phyloP scores from a whole-genome alignment of 2,113 vertebrate genomes.

The Lontra canadensis region DNA sequence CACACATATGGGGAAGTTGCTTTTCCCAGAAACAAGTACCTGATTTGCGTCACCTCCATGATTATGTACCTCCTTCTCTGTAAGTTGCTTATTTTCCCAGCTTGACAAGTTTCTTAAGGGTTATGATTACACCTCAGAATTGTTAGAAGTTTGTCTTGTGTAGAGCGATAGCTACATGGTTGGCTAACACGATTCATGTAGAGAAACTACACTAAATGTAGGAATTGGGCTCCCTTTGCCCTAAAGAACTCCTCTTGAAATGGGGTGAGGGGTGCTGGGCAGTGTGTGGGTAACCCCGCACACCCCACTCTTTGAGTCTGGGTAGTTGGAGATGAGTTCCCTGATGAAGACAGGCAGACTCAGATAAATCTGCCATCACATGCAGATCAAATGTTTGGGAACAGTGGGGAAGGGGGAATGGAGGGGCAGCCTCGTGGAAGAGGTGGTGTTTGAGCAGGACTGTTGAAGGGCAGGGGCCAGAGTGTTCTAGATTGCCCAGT shows the following conservation, averaged over 20 bases:
- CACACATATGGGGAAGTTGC: not conserved
- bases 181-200: not conserved
- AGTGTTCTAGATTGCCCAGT: not conserved
- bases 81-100: not conserved
- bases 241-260: not conserved
- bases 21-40: not conserved
- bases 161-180: not conserved
- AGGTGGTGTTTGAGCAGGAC: not conserved
- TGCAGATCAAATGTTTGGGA: not conserved
- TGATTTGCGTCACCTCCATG: not conserved
- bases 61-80: not conserved
- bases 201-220: not conserved
- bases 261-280: not conserved
- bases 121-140: not conserved
- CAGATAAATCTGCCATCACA: not conserved
- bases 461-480: not conserved
- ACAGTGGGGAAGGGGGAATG: not conserved
- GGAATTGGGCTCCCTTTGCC: not conserved
- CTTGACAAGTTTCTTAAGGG: not conserved
- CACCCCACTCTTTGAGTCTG: not conserved
- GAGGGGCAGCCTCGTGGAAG: rapidly evolving
- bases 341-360: not conserved
- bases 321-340: not conserved
- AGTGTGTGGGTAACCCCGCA: not conserved
- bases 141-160: not conserved